These are phyloP conservation scores for Exocentrus adspersus DNA, from an alignment of 2,888 invertebrate species.

Conservation along the genomic window DNA sequence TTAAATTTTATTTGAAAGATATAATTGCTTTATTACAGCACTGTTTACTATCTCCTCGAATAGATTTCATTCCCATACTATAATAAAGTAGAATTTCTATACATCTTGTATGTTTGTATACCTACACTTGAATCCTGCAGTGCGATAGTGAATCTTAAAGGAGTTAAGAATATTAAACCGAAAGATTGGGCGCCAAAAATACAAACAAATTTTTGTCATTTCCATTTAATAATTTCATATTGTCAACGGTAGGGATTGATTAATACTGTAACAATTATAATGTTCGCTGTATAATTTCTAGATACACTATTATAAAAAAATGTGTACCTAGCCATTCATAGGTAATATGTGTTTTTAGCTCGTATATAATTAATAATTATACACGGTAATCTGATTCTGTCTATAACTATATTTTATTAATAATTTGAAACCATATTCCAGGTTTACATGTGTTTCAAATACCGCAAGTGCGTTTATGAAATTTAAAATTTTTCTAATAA, in stretches of 20 bases:
- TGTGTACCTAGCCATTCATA: too few species aligned
- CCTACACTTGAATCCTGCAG: too few species aligned
- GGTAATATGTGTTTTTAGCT: not conserved
- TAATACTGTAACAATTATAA: too few species aligned
- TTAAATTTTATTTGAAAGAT: constrained; percentile 8
- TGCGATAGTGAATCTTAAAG: too few species aligned
- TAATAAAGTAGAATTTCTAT: not conserved
- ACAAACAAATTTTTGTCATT: too few species aligned
- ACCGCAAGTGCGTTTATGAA: not conserved
- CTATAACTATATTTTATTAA: not conserved
- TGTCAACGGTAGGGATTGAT: too few species aligned
- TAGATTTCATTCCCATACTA: constrained; percentile 12
- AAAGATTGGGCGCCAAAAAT: too few species aligned
- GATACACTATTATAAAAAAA: too few species aligned
- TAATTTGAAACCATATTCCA: not conserved
- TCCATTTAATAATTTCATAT: too few species aligned
- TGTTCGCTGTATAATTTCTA: too few species aligned
- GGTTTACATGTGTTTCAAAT: not conserved
- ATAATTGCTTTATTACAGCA: constrained; percentile 7
- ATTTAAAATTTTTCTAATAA: not conserved
- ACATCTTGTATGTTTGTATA: too few species aligned
- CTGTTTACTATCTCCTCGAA: not conserved
- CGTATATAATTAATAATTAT: not conserved
- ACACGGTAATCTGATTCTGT: not conserved
- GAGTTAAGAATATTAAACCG: too few species aligned